Evolutionary conservation across 2,113 vertebrate genomes (phyloP).

Genomic region (Canis aureus): DNA sequence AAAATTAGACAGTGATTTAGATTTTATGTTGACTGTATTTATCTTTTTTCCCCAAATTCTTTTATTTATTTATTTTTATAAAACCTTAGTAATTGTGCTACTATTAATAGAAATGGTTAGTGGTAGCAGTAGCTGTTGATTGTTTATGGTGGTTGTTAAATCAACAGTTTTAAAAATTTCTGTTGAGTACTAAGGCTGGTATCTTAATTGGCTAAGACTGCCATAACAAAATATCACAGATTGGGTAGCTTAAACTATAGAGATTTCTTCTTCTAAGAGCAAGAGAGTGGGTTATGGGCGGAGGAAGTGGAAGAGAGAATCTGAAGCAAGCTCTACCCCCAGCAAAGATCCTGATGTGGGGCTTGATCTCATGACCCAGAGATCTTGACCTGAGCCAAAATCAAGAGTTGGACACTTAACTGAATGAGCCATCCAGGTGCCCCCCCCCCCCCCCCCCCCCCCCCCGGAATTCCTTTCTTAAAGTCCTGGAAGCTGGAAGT

Average conservation of each 20-base stretch:
- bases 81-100: not conserved
- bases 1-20: constrained; percentile 28
- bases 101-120: not conserved
- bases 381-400: not conserved
- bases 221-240: not conserved
- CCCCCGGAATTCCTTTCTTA: not conserved
- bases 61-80: not conserved
- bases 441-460: fast-evolving
- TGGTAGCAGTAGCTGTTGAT: not conserved
- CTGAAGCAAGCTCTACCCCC: not conserved
- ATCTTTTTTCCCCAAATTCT: not conserved
- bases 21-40: not conserved
- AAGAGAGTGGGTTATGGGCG: not conserved
- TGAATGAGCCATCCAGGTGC: not conserved
- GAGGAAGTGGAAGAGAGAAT: not conserved
- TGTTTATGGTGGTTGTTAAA: not conserved
- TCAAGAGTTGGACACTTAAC: not conserved
- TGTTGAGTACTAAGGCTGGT: not conserved
- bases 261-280: not conserved
- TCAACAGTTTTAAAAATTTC: not conserved
- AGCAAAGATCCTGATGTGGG: not conserved
- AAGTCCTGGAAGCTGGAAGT: not conserved
- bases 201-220: not conserved
- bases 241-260: not conserved
- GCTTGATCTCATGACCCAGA: not conserved